Percentiles rank a stretch among this genome's conserved stretches.
Conservation (phyloP, 2,888 invertebrate genomes). For the Rhamnusium bicolor region DNA sequence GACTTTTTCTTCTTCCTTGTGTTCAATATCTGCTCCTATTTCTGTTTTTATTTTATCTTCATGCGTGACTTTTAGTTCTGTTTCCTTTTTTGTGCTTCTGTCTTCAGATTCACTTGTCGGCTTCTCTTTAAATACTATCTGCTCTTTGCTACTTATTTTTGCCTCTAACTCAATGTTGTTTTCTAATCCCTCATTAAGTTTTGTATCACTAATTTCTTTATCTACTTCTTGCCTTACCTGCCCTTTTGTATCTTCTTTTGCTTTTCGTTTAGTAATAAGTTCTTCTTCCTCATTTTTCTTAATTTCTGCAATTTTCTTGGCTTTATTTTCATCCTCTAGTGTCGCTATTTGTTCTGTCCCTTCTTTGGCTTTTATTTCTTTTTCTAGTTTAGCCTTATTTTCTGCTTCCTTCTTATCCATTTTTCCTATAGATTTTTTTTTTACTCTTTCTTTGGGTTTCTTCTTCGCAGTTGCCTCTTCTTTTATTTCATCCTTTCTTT, state of each 20-base stretch:
- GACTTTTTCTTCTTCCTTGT: neutral
- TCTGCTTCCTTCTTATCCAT: neutral
- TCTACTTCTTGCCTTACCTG: neutral
- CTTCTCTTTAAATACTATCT: neutral
- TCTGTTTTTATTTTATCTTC: neutral
- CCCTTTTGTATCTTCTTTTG: neutral
- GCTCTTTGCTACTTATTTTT: neutral
- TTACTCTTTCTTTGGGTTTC: too few species aligned
- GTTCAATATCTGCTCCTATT: neutral
- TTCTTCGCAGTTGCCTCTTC: too few species aligned
- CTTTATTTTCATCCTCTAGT: too few species aligned
- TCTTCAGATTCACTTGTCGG: too few species aligned
- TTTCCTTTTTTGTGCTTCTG: too few species aligned
- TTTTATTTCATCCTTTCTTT: neutral
- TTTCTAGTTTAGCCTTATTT: neutral
- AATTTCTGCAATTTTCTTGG: neutral
- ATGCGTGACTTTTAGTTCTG: too few species aligned
- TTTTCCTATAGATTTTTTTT: neutral
- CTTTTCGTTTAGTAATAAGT: neutral
- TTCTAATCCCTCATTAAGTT: too few species aligned
- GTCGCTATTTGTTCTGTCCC: neutral
- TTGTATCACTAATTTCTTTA: neutral
- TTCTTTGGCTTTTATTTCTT: neutral
- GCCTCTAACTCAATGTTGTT: too few species aligned
- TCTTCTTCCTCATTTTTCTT: neutral